These are phyloP conservation scores for Chelon labrosus DNA, from an alignment of 2,797 vertebrate species.

Conservation along the genomic window DNA sequence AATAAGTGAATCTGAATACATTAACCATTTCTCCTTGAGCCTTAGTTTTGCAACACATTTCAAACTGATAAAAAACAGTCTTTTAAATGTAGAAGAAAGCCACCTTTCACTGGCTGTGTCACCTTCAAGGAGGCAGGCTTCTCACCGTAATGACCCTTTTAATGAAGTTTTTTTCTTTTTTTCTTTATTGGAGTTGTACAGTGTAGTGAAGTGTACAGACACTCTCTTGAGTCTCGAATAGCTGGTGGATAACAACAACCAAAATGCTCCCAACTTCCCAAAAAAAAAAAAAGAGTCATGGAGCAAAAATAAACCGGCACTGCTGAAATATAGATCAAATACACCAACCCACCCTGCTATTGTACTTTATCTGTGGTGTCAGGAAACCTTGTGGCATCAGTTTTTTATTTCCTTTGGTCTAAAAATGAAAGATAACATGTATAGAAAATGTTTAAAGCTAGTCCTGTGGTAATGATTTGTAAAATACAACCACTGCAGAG, in stretches of 20 bases:
- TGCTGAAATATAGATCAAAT: slow-evolving; percentile 36
- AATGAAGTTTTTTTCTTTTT: slow-evolving; percentile 13
- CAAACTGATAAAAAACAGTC: slow-evolving; percentile 13
- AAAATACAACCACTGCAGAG: slow-evolving; percentile 35
- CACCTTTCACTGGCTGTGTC: slow-evolving; percentile 14
- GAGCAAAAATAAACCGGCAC: slow-evolving; percentile 35
- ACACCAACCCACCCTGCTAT: slow-evolving; percentile 18
- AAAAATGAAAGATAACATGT: slow-evolving; percentile 44
- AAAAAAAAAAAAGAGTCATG: neutral
- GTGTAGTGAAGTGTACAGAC: neutral
- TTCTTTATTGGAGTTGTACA: slow-evolving; percentile 21
- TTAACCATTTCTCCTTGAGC: neutral
- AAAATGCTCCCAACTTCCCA: slow-evolving; percentile 29
- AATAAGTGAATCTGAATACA: slow-evolving; percentile 8
- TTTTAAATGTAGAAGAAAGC: slow-evolving; percentile 15
- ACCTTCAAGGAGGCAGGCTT: slow-evolving; percentile 12
- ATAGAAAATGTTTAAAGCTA: slow-evolving; percentile 33
- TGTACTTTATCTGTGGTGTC: slow-evolving; percentile 26
- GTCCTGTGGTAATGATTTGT: slow-evolving; percentile 52
- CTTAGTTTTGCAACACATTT: slow-evolving; percentile 14
- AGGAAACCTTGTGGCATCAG: slow-evolving; percentile 17
- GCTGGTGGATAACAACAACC: slow-evolving; percentile 31
- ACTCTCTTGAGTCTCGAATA: slow-evolving; percentile 32
- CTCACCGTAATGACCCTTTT: slow-evolving; percentile 33
- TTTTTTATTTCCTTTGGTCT: slow-evolving; percentile 32